Base-by-base conservation (phyloP, 2,113 vertebrate species). In the Hiodon alosoides region DNA sequence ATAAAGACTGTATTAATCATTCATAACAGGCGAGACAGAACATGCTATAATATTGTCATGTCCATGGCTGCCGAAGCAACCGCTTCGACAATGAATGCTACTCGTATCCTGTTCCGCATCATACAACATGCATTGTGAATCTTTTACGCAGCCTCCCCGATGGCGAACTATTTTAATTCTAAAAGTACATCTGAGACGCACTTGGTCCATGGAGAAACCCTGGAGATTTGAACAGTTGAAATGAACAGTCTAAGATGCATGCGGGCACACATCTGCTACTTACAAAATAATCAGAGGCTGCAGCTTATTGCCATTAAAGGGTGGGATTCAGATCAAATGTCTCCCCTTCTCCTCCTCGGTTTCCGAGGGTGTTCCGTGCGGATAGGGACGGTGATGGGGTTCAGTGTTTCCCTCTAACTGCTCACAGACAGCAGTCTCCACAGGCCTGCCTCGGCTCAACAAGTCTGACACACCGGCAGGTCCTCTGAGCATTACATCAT, bases 401-500 rank as follows among this genome's bases (percentile, higher is more conserved):
- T 7, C 50, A 48, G 47, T 17, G 9, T 72, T 72, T 69, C 68
- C 46, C 70, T 72, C 1, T 16, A 14, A n/a, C 55, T 59, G 48
- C 67, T 57, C 3, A 70, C 7, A 62, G 50, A 4, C 67, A 62
- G 67, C n/a, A 70, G 60, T 14, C 51, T 58, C 59, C 72, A 17
- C 58, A 61, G 64, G 48, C 59, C 71, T 51, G n/a, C 71, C 17
- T 79, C 79, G 79, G 77, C 82, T 86, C 81, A 83, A 85, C 86
- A 85, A 87, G 89, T 87, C 89, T 87, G 90, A 90, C 87, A 90
- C 81, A 82, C 86, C 90, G 91, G 86, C 89, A 86, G 89, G 90
- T 90, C 93, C 92, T 92, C 75, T 71, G 93, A 90, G 88, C 90
- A 92, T 93, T 92, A 91, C 92, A 94, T 93, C 92, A 91, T 90